Evolutionary conservation across 2,113 vertebrate genomes (phyloP).

Genomic region (Globicephala melas): DNA sequence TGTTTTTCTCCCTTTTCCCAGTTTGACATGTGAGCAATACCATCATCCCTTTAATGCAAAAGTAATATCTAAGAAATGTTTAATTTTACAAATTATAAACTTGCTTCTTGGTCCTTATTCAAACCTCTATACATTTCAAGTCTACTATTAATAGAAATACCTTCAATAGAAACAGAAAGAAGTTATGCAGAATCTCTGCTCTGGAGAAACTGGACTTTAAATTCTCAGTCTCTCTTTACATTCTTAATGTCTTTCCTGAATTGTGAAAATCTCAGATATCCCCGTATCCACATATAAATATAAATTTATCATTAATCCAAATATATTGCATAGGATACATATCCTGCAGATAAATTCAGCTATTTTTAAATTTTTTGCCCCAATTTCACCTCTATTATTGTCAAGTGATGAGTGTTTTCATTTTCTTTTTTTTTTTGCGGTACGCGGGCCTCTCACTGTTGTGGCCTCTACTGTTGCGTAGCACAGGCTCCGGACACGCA

Average conservation of each 20-base stretch:
- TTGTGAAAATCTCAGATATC: neutral
- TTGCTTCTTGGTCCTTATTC: neutral
- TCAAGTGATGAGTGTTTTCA: neutral
- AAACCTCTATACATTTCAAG: neutral
- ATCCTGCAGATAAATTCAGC: neutral
- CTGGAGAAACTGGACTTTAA: neutral
- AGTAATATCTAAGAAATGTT: neutral
- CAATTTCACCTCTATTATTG: neutral
- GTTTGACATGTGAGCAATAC: neutral
- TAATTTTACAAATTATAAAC: neutral
- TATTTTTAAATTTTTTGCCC: neutral
- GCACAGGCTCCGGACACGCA: too few relatives aligned
- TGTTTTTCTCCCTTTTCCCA: neutral
- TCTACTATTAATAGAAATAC: neutral
- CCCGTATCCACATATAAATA: neutral
- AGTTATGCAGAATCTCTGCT: neutral
- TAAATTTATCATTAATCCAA: neutral
- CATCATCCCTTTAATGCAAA: neutral
- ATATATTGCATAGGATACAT: neutral
- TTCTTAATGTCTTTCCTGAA: neutral
- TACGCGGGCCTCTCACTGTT: too few relatives aligned
- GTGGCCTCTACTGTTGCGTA: too few relatives aligned
- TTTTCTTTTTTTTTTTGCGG: neutral
- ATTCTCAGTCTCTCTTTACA: neutral
- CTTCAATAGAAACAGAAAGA: neutral